A percentile compares a stretch with the other conserved stretches of the same genome.
These are phyloP conservation scores for Seriola aureovittata DNA, from an alignment of 2,113 vertebrate species.

Conservation along the genomic window DNA sequence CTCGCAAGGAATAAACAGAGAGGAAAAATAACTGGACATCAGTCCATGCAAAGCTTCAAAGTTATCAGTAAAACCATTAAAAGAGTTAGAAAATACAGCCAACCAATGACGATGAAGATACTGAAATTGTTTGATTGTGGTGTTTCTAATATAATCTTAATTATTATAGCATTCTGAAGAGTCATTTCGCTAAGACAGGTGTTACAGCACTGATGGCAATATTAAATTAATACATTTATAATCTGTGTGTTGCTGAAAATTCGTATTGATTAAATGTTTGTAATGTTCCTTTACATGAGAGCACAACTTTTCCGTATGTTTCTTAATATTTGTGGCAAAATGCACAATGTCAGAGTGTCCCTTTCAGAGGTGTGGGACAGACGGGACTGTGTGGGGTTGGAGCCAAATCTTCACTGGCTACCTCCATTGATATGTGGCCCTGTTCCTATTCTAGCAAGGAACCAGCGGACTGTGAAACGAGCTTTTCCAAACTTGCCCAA, in stretches of 20 bases:
- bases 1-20: too few relatives aligned
- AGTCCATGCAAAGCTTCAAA: not conserved
- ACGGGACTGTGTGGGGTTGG: conserved; percentile 5
- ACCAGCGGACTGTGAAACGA: conserved; percentile 75
- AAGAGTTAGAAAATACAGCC: not conserved
- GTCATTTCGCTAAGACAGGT: not conserved
- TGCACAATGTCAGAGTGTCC: conserved; percentile 34
- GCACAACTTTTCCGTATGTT: not conserved
- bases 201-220: not conserved
- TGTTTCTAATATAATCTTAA: not conserved
- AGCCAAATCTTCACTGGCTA: conserved; percentile 57
- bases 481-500: conserved; percentile 73
- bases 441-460: conserved; percentile 59
- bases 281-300: not conserved
- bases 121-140: not conserved
- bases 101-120: not conserved
- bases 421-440: conserved; percentile 68
- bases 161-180: not conserved
- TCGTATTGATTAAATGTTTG: not conserved
- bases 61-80: not conserved
- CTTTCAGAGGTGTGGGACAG: conserved; percentile 21
- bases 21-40: not conserved
- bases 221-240: not conserved
- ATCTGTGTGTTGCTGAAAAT: not conserved
- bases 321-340: not conserved